Evolutionary conservation across 2,797 vertebrate species (phyloP), one percentile per base, ranked within the genome.

Genomic region (Enoplosus armatus): DNA sequence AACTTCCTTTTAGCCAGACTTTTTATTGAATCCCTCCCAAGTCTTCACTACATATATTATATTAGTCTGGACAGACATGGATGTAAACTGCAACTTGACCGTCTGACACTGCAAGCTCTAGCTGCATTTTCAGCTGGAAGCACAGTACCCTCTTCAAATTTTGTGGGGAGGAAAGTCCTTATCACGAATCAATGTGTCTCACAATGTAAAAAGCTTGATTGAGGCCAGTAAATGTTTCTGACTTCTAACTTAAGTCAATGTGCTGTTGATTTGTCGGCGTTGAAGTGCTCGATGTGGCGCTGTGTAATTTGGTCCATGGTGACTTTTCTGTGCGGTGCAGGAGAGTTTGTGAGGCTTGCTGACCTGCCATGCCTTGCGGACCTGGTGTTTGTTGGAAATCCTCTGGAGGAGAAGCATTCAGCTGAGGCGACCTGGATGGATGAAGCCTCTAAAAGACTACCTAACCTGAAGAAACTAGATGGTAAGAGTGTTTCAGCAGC

Each of bases 361-460:
- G 97, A 98, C 22, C 90, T 99, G 79, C 96, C 97, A 0, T 92
- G 94, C 73, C 90, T 99, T 18, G 96, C 89, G 45, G 98, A 99
- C 78, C 95, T 99, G 89, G 97, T 99, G 79, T 99, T 99, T 93
- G 97, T 97, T 41, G 97, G 97, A 56, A 99, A 99, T 83, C 98
- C 98, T 6, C 92, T 99, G 47, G 97, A 99, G 88, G 97, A 99
- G 87, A 99, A 98, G 74, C 94, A 96, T 4, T 92, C 96, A 0
- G 45, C 95, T 4, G 97, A 99, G 20, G 97, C 94, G n/a, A 97
- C 65, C 24, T 99, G 98, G 98, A 94, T 96, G 83, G 97, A 98
- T 2, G 98, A 99, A 88, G 98, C 97, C 63, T 95, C 95, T 27
- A 99, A 95, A 91, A 95, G 96, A 71, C 95, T 99, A 6, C 96